phyloP scores from a whole-genome alignment of 2,888 invertebrate genomes.

The Campaea margaritaria region DNA sequence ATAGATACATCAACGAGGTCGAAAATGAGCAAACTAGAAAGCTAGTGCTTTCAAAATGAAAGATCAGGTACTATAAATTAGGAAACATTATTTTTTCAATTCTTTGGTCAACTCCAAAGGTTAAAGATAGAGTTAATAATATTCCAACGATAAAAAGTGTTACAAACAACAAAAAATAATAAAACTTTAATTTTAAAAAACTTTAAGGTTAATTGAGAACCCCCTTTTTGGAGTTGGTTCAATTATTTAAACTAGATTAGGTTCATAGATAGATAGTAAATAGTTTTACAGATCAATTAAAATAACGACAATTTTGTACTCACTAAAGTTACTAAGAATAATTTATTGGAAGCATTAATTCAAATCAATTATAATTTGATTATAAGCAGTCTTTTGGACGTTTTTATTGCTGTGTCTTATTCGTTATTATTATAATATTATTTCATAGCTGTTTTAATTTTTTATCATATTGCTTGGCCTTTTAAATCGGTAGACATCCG shows the following conservation, averaged over 20 bases:
- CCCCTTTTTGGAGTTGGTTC: not conserved
- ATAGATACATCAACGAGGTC: not conserved
- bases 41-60: conserved; percentile 5
- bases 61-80: conserved; percentile 35
- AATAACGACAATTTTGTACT: too few species aligned
- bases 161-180: too few species aligned
- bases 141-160: not conserved
- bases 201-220: not conserved
- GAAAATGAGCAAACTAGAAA: not conserved
- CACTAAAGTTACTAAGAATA: not conserved
- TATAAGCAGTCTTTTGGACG: not conserved
- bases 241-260: not conserved
- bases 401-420: too few species aligned
- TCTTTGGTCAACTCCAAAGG: conserved; percentile 25
- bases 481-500: too few species aligned
- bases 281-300: not conserved
- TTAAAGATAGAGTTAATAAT: conserved; percentile 4
- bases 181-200: too few species aligned
- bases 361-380: not conserved
- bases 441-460: too few species aligned
- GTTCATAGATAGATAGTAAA: not conserved
- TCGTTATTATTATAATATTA: too few species aligned
- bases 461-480: too few species aligned
- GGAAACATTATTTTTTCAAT: conserved; percentile 6
- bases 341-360: conserved; percentile 16